Evolutionary conservation across 2,113 vertebrate species (phyloP).

Genomic region (Ploceus nigricollis): DNA sequence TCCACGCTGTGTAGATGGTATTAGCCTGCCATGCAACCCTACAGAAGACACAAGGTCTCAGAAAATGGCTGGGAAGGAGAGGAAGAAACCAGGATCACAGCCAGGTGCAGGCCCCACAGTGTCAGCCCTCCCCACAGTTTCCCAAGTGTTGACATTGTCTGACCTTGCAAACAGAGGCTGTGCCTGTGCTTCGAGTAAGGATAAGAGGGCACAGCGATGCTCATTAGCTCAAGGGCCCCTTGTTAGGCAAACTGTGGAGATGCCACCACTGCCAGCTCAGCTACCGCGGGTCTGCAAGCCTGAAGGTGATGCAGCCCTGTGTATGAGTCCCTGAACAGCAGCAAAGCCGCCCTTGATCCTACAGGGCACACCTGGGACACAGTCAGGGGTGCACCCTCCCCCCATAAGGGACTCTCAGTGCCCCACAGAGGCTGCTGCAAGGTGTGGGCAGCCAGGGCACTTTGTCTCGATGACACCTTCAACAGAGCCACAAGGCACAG

Average conservation of each 20-base stretch:
- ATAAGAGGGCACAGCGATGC: background rate
- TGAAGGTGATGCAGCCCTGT: background rate
- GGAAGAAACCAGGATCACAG: background rate
- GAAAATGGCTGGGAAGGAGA: background rate
- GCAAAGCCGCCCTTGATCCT: background rate
- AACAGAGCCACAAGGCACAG: background rate
- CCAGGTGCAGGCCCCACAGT: rapidly evolving
- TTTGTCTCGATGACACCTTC: rapidly evolving
- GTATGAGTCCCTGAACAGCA: background rate
- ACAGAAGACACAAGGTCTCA: background rate
- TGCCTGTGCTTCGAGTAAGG: background rate
- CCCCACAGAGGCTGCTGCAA: background rate
- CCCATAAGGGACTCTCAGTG: background rate
- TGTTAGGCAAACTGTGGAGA: background rate
- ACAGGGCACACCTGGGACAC: background rate
- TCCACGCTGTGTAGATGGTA: background rate
- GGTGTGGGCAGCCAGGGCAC: background rate
- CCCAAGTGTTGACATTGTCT: background rate
- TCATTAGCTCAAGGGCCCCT: background rate
- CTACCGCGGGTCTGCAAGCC: rapidly evolving
- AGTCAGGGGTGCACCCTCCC: background rate
- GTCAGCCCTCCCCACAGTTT: background rate
- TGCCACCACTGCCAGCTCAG: background rate
- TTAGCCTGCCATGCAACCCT: background rate
- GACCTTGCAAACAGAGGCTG: background rate